Percentiles rank a stretch among this genome's conserved stretches.
Evolutionary conservation across 2,113 vertebrate genomes (phyloP).

Genomic region (Colossoma macropomum): DNA sequence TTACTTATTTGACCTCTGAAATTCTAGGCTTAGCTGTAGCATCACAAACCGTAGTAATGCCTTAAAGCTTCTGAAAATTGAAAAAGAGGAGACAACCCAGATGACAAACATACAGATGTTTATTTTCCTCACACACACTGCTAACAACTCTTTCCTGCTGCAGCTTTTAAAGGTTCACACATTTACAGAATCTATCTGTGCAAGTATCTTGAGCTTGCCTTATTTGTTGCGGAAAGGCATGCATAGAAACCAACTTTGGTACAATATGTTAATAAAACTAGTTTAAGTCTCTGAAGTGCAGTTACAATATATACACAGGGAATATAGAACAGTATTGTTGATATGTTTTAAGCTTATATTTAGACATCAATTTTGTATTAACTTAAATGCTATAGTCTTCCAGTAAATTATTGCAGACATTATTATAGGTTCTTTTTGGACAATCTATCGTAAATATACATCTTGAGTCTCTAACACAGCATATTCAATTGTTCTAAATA

Average conservation of each 20-base stretch:
- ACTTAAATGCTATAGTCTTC: conserved; percentile 70
- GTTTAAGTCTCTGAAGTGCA: conserved; percentile 84
- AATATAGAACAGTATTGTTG: conserved; percentile 73
- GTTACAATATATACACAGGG: conserved; percentile 79
- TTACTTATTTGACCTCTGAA: too few species aligned
- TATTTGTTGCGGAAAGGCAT: conserved; percentile 82
- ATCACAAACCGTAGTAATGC: too few species aligned
- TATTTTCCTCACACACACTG: conserved; percentile 74
- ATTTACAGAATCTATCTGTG: conserved; percentile 78
- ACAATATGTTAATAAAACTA: conserved; percentile 84
- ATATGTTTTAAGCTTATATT: conserved; percentile 82
- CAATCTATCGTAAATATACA: conserved; percentile 34
- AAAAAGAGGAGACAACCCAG: background rate
- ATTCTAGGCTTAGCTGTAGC: too few species aligned
- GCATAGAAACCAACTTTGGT: conserved; percentile 96
- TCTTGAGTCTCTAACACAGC: conserved; percentile 13
- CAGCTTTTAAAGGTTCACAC: conserved; percentile 78
- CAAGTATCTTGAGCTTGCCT: conserved; percentile 64
- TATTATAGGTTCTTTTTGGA: conserved; percentile 19
- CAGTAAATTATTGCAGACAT: conserved; percentile 59
- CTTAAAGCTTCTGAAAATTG: too few species aligned
- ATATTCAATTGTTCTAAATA: conserved; percentile 8
- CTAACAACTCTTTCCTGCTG: conserved; percentile 65
- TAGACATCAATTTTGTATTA: conserved; percentile 78
- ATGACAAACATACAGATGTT: conserved; percentile 73